These are phyloP conservation scores for Bucorvus abyssinicus DNA, from an alignment of 2,797 vertebrate species.

Conservation along the genomic window DNA sequence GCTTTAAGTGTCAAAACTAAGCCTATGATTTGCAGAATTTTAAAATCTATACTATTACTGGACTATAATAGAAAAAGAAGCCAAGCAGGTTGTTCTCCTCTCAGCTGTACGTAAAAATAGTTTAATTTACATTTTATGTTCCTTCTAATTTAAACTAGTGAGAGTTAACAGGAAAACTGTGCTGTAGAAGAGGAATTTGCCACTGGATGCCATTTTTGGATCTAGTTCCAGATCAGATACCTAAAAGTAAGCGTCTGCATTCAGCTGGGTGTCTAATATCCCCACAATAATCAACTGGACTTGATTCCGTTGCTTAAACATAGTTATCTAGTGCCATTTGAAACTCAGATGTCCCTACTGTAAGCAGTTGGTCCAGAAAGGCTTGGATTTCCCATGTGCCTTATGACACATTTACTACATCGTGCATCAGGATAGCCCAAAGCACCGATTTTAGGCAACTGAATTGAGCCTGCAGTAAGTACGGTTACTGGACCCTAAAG, in stretches of 20 bases:
- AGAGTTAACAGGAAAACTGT: background rate
- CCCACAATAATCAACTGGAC: background rate
- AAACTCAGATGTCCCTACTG: background rate
- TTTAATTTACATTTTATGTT: background rate
- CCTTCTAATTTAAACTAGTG: background rate
- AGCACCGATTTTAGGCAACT: background rate
- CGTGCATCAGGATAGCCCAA: background rate
- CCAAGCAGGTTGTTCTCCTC: background rate
- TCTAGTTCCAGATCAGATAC: background rate
- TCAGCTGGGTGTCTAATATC: background rate
- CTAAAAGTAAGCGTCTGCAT: background rate
- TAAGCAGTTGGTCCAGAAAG: background rate
- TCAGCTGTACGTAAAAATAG: background rate
- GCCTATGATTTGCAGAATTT: background rate
- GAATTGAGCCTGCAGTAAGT: background rate
- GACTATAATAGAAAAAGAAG: background rate
- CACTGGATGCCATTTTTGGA: background rate
- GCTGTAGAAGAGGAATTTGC: background rate
- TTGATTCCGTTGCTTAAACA: background rate
- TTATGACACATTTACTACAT: background rate
- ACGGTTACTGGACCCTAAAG: background rate
- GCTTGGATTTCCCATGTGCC: background rate
- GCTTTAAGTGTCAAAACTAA: background rate
- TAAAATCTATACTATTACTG: slow-evolving; percentile 1
- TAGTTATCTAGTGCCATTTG: background rate